phyloP scores from a whole-genome alignment of 1,140 invertebrate species.

The Phortica variegata region DNA sequence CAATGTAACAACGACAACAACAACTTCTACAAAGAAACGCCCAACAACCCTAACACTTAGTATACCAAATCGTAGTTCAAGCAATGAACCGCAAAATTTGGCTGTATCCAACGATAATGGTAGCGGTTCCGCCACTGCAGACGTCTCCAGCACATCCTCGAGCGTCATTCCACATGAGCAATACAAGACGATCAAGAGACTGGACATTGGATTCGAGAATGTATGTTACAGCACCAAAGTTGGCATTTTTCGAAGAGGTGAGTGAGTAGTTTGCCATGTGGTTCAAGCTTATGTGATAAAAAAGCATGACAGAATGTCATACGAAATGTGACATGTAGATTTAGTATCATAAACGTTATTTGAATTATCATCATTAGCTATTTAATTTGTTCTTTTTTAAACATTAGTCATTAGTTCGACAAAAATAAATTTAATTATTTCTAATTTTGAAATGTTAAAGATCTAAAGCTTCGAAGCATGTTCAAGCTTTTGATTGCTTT shows the following conservation, averaged over 20 bases:
- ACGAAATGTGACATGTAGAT: too few relatives aligned
- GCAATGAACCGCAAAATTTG: too few relatives aligned
- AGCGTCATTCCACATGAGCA: slow-evolving; percentile 44
- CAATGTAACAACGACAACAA: slow-evolving; percentile 12
- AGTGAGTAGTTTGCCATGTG: slow-evolving; percentile 16
- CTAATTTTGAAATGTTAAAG: too few relatives aligned
- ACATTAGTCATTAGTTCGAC: not conserved
- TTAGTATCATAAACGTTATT: not conserved
- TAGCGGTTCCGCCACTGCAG: not conserved
- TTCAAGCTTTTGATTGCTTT: too few relatives aligned
- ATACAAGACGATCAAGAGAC: slow-evolving; percentile 40
- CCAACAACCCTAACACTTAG: too few relatives aligned
- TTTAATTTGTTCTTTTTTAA: not conserved
- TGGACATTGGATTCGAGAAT: slow-evolving; percentile 47
- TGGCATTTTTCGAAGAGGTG: slow-evolving; percentile 42
- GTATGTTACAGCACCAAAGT: slow-evolving; percentile 32
- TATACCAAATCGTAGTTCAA: too few relatives aligned
- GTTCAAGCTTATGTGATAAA: not conserved
- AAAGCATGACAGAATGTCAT: not conserved
- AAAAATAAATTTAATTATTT: not conserved
- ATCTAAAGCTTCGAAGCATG: too few relatives aligned
- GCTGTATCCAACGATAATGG: slow-evolving; percentile 2
- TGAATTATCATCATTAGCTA: not conserved
- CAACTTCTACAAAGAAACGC: not conserved
- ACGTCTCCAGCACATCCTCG: slow-evolving; percentile 20